A percentile compares a stretch with the other conserved stretches of the same genome.
phyloP scores from a whole-genome alignment of 2,113 vertebrate species.

The Lycaon pictus region DNA sequence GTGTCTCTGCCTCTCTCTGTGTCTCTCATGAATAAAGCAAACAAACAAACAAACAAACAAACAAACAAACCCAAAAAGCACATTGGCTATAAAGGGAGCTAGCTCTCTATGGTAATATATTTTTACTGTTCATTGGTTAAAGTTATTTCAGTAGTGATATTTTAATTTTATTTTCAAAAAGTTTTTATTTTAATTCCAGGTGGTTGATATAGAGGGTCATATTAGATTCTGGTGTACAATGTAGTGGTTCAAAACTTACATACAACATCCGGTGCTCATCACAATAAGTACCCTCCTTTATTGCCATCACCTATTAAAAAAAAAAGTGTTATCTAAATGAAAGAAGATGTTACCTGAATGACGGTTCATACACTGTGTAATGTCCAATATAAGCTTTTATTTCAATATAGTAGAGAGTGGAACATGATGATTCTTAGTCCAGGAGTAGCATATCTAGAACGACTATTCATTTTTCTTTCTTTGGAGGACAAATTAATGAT shows the following conservation, averaged over 20 bases:
- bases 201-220: background rate
- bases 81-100: background rate
- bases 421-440: background rate
- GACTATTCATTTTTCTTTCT: background rate
- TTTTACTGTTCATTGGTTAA: conserved; percentile 2
- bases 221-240: background rate
- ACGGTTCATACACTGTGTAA: background rate
- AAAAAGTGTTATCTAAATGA: background rate
- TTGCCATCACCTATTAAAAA: background rate
- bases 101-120: background rate
- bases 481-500: background rate
- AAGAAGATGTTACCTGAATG: background rate
- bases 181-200: background rate
- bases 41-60: too few relatives aligned
- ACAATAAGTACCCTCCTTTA: background rate
- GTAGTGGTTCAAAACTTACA: background rate
- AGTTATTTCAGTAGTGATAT: background rate
- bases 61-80: too few relatives aligned
- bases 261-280: background rate
- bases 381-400: background rate
- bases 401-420: background rate
- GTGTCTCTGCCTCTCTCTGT: too few relatives aligned
- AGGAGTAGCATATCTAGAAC: background rate
- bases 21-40: too few relatives aligned
- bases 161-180: background rate